Evolutionary conservation across 2,113 vertebrate genomes (phyloP), one percentile per base, ranked within the genome.

Genomic region (Ibidorhyncha struthersii): DNA sequence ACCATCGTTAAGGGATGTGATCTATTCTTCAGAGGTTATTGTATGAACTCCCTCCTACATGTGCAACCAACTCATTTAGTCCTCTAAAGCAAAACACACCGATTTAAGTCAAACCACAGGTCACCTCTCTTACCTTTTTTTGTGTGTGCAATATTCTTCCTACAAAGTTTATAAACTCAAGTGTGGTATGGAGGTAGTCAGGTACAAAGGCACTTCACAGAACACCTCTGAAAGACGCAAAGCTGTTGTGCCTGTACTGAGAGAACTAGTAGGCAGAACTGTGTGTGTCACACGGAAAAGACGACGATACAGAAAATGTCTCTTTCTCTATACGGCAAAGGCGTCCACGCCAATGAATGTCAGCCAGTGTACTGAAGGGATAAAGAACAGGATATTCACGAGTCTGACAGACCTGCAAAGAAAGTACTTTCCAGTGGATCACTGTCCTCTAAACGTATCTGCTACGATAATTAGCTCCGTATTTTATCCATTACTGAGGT

Each of bases 141-240:
- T 6, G 7, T 17, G 32, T 34, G 32, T 34, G 26, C 26, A 72
- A 10, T 56, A 18, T 20, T 89, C 16, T 43, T 87, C 43, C 53
- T 56, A 23, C 27, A 61, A 79, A 80, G 19, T 63, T 53, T 72
- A 69, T 17, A 69, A 93, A n/a, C 12, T 45, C 41, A 40, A 29
- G 52, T 15, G 61, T 61, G 78, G 11, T 29, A 34, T 3, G 40
- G 61, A 38, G 58, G 38, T 25, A 65, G 12, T 45, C 70, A 76
- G 23, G 45, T 40, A 29, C n/a, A 71, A 91, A 89, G 53, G 59
- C 55, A 81, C 45, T 38, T 82, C 65, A 67, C 7, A 72, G 49
- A 74, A 55, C 43, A n/a, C 23, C 43, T 61, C 1, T 0, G 18
- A 56, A 79, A 63, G 19, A 40, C 0, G 2, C 14, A 25, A 32